Evolutionary conservation across 1,140 invertebrate species (phyloP).

Genomic region (Sycophaga agraensis): DNA sequence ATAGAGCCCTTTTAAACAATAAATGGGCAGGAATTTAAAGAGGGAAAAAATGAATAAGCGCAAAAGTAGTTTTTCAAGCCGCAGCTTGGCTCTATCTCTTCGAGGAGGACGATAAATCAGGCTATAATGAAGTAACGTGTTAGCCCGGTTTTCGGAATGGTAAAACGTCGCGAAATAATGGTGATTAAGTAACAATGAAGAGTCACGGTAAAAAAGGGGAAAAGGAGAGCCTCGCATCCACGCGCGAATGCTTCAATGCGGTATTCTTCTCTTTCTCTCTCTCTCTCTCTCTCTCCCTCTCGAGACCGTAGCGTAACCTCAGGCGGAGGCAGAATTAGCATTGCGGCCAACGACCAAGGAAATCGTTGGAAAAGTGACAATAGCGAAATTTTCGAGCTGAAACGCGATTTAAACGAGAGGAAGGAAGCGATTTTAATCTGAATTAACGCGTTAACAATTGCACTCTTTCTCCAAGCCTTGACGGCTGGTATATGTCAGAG

Average conservation of each 20-base stretch:
- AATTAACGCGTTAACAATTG: constrained; percentile 28
- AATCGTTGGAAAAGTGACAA: constrained; percentile 24
- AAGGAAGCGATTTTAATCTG: constrained; percentile 27
- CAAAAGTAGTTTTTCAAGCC: too few species aligned
- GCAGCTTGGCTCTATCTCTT: too few species aligned
- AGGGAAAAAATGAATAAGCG: too few species aligned
- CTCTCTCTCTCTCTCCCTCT: too few species aligned
- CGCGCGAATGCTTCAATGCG: constrained; percentile 2
- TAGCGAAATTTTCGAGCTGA: constrained; percentile 22
- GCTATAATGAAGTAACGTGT: constrained; percentile 13
- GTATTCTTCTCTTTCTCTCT: constrained; percentile 2
- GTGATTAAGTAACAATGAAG: constrained; percentile 26
- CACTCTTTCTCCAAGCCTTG: neutral
- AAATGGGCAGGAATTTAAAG: too few species aligned
- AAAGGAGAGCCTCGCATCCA: too few species aligned
- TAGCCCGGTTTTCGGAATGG: neutral
- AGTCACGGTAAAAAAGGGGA: too few species aligned
- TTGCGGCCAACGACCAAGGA: constrained; percentile 19
- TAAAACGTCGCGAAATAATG: constrained; percentile 18
- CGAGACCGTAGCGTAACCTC: too few species aligned
- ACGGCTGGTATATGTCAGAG: too few species aligned
- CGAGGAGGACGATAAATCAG: too few species aligned
- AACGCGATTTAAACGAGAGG: constrained; percentile 22
- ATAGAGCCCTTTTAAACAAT: too few species aligned
- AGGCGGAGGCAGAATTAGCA: constrained; percentile 24